These are phyloP conservation scores for Sminthopsis crassicaudata DNA, from an alignment of 2,113 vertebrate species.

Conservation along the genomic window DNA sequence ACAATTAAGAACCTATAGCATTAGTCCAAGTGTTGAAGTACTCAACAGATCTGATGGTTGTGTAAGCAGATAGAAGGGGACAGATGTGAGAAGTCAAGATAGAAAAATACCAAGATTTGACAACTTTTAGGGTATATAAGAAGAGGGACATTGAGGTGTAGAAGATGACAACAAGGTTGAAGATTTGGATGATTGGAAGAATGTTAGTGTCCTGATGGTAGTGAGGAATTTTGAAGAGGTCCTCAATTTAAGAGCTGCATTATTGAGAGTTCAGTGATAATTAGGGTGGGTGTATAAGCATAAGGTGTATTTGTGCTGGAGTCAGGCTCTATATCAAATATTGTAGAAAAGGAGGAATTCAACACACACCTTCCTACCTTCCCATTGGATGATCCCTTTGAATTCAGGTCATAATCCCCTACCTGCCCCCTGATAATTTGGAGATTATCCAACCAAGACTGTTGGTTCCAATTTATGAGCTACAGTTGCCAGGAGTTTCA, in stretches of 20 bases:
- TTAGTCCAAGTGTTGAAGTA: not conserved
- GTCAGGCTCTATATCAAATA: not conserved
- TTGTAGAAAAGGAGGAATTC: not conserved
- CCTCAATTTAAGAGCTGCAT: not conserved
- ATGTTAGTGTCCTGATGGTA: not conserved
- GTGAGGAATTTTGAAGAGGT: not conserved
- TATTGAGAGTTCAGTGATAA: not conserved
- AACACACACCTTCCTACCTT: not conserved
- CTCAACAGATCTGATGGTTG: not conserved
- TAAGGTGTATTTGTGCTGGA: not conserved
- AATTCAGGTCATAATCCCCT: not conserved
- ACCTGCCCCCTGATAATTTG: not conserved
- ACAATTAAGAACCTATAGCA: not conserved
- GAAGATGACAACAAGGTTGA: not conserved
- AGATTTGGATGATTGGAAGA: not conserved
- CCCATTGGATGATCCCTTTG: not conserved
- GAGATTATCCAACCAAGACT: not conserved
- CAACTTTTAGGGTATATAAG: not conserved
- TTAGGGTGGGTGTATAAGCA: not conserved
- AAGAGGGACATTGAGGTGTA: not conserved
- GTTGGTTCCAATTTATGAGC: not conserved
- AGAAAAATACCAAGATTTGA: not conserved
- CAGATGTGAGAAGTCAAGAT: not conserved
- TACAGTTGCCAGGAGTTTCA: not conserved
- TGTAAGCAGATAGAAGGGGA: not conserved